Percentiles rank a stretch among this genome's conserved stretches.
Evolutionary conservation across 2,113 vertebrate genomes (phyloP).

Genomic region (Carollia perspicillata): DNA sequence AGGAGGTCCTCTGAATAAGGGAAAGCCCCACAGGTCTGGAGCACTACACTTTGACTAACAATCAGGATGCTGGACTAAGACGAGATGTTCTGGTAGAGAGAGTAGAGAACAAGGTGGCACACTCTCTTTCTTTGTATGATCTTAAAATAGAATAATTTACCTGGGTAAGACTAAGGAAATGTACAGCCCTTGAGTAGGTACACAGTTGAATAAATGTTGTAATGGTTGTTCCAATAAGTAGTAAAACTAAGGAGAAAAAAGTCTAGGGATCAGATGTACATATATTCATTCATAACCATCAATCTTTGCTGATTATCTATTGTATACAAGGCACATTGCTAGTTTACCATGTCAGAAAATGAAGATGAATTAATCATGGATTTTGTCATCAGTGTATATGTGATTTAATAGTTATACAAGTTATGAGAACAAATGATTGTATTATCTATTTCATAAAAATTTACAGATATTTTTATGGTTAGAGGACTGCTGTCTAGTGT

Average conservation of each 20-base stretch:
- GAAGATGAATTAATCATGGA: background rate
- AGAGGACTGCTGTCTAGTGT: background rate
- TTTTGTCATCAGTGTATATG: background rate
- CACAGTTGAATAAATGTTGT: background rate
- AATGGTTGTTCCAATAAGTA: background rate
- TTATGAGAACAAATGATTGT: background rate
- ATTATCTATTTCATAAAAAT: background rate
- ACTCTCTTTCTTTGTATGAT: background rate
- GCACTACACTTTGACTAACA: background rate
- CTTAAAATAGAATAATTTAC: background rate
- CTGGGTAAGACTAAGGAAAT: background rate
- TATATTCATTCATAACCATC: background rate
- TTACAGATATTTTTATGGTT: background rate
- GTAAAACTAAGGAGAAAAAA: slow-evolving; percentile 13
- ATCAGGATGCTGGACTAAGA: background rate
- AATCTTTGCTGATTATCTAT: background rate
- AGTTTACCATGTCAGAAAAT: background rate
- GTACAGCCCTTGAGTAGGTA: background rate
- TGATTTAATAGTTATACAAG: background rate
- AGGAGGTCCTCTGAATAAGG: background rate
- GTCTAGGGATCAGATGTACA: background rate
- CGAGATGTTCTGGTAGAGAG: background rate
- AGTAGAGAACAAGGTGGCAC: background rate
- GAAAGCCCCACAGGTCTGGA: background rate
- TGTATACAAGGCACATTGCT: background rate